These are phyloP conservation scores for Cheilinus undulatus DNA, from an alignment of 2,113 vertebrate genomes.

Conservation along the genomic window DNA sequence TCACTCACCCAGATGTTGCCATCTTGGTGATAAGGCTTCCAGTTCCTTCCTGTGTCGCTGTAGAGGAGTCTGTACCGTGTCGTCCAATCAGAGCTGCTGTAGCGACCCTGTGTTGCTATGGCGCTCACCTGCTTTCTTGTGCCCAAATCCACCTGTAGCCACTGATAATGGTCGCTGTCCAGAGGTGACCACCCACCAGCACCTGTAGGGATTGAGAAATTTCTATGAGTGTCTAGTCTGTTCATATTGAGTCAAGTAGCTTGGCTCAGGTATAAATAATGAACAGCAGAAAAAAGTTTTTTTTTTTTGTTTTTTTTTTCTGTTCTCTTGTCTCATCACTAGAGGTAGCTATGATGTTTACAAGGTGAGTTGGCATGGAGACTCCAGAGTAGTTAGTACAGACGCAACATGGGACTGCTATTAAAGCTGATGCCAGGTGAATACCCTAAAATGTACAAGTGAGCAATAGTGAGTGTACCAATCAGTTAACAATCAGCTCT, in stretches of 20 bases:
- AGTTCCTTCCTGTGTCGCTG: conserved; percentile 95
- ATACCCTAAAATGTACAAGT: not conserved
- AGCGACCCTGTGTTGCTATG: conserved; percentile 95
- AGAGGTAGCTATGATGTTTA: too few relatives aligned
- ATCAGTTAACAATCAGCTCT: too few relatives aligned
- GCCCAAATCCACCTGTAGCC: conserved; percentile 96
- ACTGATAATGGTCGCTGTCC: conserved; percentile 96
- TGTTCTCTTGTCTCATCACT: too few relatives aligned
- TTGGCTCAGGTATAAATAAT: not conserved
- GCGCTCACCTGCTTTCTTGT: conserved; percentile 91
- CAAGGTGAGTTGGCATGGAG: not conserved
- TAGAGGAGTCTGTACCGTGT: conserved; percentile 95
- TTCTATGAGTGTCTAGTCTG: conserved; percentile 9
- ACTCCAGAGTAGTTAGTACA: not conserved
- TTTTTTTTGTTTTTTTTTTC: too few relatives aligned
- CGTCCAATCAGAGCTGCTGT: conserved; percentile 98
- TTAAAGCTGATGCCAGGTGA: not conserved
- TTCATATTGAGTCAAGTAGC: not conserved
- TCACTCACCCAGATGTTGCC: conserved; percentile 97
- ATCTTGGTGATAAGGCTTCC: conserved; percentile 98
- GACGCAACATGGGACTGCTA: conserved; percentile 21
- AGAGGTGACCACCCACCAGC: conserved; percentile 98
- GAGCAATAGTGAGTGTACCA: too few relatives aligned
- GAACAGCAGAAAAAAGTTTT: not conserved
- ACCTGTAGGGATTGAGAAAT: conserved; percentile 77